Base-by-base conservation (phyloP, 2,888 invertebrate genomes). In the Andrena trimmerana region DNA sequence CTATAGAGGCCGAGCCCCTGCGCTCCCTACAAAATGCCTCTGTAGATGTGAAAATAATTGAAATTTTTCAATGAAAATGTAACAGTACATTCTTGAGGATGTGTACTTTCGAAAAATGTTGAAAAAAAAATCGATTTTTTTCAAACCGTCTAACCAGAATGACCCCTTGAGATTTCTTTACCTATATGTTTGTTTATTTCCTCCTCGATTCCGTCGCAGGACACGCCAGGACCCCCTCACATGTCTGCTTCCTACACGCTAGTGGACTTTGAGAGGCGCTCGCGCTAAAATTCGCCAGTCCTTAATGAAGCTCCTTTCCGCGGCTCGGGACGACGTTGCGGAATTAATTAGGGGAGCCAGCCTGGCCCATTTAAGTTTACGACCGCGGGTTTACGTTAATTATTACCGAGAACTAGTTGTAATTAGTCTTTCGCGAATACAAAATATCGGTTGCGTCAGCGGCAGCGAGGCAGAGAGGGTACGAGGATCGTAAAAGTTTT, bases 281-380 rank as follows among this genome's bases (percentile, higher is more conserved):
- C 81, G 78, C 77, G 73, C 73, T 87, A 78, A 89, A 89, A 89
- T 89, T 89, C 88, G 81, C 85, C 86, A 78, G 85, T 84, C 85
- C 86, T 88, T 89, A 89, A 89, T 89, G 89, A 89, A 89, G 89
- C 89, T 83, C 87, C 88, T 89, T 87, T 88, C 87, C 86, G 76
- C 82, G 82, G 82, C 75, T 71, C 83, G 78, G 75, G 86, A 81
- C 88, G 88, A 89, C 81, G 83, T 85, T 89, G 85, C 81, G 86
- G 89, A 89, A 89, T 89, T 89, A 89, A 89, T 89, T 89, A 89
- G 89, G 89, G 24, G 89, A 88, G 88, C 89, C 76, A 88, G 87
- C 85, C 88, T 87, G 89, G 81, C 86, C 88, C 89, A 86, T 89
- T 89, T 89, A 86, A 88, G 89, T 89, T 89, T 89, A 89, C 89